Conservation (phyloP, 1,140 invertebrate genomes). For the Drosophila novamexicana region DNA sequence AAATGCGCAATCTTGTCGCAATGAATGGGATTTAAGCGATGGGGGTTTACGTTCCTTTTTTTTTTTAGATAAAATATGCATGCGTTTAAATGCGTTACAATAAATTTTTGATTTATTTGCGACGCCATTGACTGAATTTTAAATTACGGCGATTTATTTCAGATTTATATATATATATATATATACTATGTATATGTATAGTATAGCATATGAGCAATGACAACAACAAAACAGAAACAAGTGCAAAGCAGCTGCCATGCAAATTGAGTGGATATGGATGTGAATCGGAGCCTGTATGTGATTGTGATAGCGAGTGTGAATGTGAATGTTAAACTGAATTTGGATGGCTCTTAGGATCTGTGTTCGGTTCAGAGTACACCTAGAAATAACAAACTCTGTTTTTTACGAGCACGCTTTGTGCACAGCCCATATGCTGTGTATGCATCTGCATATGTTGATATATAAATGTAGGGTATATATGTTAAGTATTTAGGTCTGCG, state of each 20-base stretch:
- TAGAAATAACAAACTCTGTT: conserved; percentile 39
- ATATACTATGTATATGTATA: conserved; percentile 17
- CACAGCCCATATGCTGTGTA: conserved; percentile 12
- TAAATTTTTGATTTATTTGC: conserved; percentile 82
- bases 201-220: conserved; percentile 1
- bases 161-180: conserved; percentile 60
- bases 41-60: not conserved
- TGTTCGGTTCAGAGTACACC: conserved; percentile 15
- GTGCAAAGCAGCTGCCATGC: conserved; percentile 61
- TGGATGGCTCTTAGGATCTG: conserved; percentile 29
- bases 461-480: conserved; percentile 1
- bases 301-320: not conserved
- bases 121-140: conserved; percentile 80
- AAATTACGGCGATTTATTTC: conserved; percentile 78
- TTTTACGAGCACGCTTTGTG: conserved; percentile 18
- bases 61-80: conserved; percentile 72
- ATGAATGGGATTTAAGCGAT: not conserved
- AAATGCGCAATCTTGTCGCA: conserved; percentile 25
- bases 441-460: conserved; percentile 14
- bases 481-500: conserved; percentile 1
- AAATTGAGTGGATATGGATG: conserved; percentile 53
- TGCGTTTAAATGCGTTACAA: conserved; percentile 81
- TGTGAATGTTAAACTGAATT: not conserved
- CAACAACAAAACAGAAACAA: conserved; percentile 19
- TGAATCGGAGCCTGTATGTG: conserved; percentile 8